A percentile compares a stretch with the other conserved stretches of the same genome.
Evolutionary conservation across 2,797 vertebrate genomes (phyloP).

Genomic region (Remorina albescens): DNA sequence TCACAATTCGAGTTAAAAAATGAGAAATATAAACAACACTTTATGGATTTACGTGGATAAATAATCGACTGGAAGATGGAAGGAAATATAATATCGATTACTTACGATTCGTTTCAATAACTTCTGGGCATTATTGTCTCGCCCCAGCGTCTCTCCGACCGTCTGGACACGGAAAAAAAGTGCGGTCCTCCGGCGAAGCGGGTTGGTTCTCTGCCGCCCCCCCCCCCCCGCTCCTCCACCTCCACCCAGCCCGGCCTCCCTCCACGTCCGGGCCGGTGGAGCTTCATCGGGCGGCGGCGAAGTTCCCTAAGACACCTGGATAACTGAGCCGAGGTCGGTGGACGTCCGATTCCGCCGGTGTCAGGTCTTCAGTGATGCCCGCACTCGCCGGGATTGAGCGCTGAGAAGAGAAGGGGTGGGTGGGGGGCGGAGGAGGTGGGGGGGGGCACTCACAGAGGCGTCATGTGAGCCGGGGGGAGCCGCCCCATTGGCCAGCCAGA

Average conservation of each 20-base stretch:
- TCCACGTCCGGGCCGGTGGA: no score
- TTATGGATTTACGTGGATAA: not conserved
- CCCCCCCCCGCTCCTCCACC: no score
- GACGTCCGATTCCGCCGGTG: slow-evolving; percentile 83
- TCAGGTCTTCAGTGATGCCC: slow-evolving; percentile 90
- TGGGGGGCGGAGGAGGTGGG: no score
- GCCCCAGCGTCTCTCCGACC: slow-evolving; percentile 54
- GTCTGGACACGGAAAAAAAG: slow-evolving; percentile 60
- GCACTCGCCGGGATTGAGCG: slow-evolving; percentile 85
- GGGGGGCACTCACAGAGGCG: slow-evolving; percentile 83
- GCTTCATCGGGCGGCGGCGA: slow-evolving; percentile 29
- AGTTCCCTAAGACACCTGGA: slow-evolving; percentile 52
- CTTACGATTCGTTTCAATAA: slow-evolving; percentile 80
- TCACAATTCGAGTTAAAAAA: slow-evolving; percentile 14
- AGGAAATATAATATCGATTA: slow-evolving; percentile 47
- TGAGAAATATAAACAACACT: not conserved
- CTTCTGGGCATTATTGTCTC: slow-evolving; percentile 76
- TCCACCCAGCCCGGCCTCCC: no score
- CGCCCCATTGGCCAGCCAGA: slow-evolving; percentile 85
- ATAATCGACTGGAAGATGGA: not conserved
- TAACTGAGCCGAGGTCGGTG: slow-evolving; percentile 30
- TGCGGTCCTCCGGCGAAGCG: slow-evolving; percentile 49
- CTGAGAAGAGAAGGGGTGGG: slow-evolving; percentile 85
- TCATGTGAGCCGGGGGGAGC: slow-evolving; percentile 87
- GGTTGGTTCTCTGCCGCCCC: slow-evolving; percentile 31